A percentile compares a stretch with the other conserved stretches of the same genome.
These are phyloP conservation scores for Meleagris gallopavo DNA, from an alignment of 2,113 vertebrate genomes.

Conservation along the genomic window DNA sequence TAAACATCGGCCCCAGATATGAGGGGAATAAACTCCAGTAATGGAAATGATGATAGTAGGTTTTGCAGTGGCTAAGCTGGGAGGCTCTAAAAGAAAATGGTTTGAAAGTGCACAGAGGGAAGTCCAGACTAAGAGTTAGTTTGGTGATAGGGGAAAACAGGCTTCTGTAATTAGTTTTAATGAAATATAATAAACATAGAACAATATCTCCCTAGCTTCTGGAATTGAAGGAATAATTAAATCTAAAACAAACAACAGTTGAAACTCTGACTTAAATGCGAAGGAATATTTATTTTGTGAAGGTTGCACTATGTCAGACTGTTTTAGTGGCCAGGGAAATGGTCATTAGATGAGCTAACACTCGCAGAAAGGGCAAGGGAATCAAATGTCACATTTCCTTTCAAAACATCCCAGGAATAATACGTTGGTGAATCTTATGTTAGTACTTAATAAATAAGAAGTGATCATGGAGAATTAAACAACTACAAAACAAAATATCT, in stretches of 20 bases:
- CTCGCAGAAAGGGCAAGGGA: background rate
- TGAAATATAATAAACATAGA: constrained; percentile 31
- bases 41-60: accelerated
- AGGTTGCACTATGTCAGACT: constrained; percentile 24
- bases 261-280: constrained; percentile 34
- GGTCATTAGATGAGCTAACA: constrained; percentile 52
- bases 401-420: background rate
- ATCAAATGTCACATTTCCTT: background rate
- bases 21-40: background rate
- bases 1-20: background rate
- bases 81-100: background rate
- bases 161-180: constrained; percentile 50
- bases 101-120: background rate
- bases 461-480: background rate
- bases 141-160: background rate
- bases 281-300: constrained; percentile 43
- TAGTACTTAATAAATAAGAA: background rate
- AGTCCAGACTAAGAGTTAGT: background rate
- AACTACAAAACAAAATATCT: background rate
- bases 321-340: constrained; percentile 45
- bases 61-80: background rate
- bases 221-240: constrained; percentile 31
- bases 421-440: background rate
- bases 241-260: constrained; percentile 7
- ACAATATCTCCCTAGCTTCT: constrained; percentile 25